A percentile compares a stretch with the other conserved stretches of the same genome.
Evolutionary conservation across 2,113 vertebrate species (phyloP).

Genomic region (Callospermophilus lateralis): DNA sequence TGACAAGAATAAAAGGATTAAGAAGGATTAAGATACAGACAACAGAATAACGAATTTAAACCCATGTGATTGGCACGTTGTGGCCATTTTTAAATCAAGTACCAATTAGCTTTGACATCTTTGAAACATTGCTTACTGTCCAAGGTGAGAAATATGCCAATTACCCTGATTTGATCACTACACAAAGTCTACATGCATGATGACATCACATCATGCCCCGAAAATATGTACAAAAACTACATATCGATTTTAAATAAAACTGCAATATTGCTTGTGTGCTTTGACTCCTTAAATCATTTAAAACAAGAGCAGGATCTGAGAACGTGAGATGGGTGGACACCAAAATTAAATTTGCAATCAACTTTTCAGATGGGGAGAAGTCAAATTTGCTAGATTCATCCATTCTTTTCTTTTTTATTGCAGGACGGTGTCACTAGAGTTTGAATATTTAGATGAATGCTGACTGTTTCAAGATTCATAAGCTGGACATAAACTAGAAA

Average conservation of each 20-base stretch:
- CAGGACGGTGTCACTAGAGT: neutral
- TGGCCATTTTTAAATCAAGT: neutral
- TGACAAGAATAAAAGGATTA: slow-evolving; percentile 15
- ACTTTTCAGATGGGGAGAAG: slow-evolving; percentile 1
- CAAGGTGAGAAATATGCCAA: neutral
- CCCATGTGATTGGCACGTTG: neutral
- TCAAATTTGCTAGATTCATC: slow-evolving; percentile 17
- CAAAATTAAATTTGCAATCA: slow-evolving; percentile 28
- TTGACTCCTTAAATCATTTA: neutral
- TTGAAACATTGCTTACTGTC: neutral
- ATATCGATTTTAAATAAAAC: neutral
- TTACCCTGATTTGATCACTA: neutral
- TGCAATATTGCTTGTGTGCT: neutral
- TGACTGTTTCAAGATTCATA: slow-evolving; percentile 38
- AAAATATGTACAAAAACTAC: neutral
- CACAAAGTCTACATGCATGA: neutral
- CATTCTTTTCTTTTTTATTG: neutral
- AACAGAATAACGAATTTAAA: neutral
- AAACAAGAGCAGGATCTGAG: neutral
- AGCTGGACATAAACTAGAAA: slow-evolving; percentile 1
- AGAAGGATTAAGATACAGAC: neutral
- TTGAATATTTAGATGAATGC: slow-evolving; percentile 19
- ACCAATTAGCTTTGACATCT: neutral
- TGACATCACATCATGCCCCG: neutral
- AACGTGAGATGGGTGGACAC: neutral